phyloP scores from a whole-genome alignment of 2,888 invertebrate genomes.

The Trissoscelio sp. region DNA sequence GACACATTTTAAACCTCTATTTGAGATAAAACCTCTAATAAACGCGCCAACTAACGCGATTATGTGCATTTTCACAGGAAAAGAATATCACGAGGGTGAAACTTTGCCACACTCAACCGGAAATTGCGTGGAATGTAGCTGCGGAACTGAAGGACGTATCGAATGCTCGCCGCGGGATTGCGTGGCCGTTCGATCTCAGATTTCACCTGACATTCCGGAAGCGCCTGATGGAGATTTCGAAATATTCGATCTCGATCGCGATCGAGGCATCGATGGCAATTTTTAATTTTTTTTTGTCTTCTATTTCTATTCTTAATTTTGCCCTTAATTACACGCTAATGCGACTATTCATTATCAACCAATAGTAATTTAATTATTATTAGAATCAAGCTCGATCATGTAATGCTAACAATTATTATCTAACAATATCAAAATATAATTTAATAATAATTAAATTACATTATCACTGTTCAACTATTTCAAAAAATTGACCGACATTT shows the following conservation, averaged over 20 bases:
- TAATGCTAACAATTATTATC: conserved; percentile 6
- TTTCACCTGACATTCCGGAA: conserved; percentile 75
- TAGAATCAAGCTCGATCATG: neutral
- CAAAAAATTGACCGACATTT: neutral
- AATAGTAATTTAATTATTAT: conserved; percentile 42
- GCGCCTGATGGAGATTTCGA: conserved; percentile 76
- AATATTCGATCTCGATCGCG: conserved; percentile 76
- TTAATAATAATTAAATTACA: conserved; percentile 43
- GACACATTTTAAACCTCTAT: neutral
- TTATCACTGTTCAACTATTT: neutral
- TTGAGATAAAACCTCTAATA: neutral
- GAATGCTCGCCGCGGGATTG: conserved; percentile 81
- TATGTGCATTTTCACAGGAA: conserved; percentile 83
- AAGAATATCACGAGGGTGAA: conserved; percentile 87
- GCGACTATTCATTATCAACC: neutral
- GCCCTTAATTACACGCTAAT: neutral
- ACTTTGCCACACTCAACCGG: conserved; percentile 88
- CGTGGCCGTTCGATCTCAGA: conserved; percentile 78
- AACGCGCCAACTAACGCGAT: neutral
- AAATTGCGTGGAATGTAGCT: conserved; percentile 89
- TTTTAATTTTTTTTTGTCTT: too few relatives aligned
- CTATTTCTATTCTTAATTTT: too few relatives aligned
- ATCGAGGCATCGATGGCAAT: conserved; percentile 78
- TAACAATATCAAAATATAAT: conserved; percentile 26
- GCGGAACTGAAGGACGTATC: conserved; percentile 85